Evolutionary conservation across 2,888 invertebrate genomes (phyloP).

Genomic region (Anthophora plumipes): DNA sequence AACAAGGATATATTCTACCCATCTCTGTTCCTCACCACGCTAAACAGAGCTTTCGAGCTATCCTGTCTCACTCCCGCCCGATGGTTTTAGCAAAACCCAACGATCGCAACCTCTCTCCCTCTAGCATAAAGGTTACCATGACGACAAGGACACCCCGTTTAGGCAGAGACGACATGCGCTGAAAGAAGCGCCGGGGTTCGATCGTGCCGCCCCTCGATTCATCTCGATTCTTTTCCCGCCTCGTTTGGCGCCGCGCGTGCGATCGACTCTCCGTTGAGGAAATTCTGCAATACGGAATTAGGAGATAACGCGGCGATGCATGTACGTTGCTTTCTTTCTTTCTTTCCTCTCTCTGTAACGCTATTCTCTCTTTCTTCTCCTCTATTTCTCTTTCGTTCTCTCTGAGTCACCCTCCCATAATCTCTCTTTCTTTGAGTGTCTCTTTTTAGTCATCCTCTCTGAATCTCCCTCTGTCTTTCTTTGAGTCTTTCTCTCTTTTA

Average conservation of each 20-base stretch:
- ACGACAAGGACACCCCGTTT: constrained; percentile 77
- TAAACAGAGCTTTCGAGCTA: neutral
- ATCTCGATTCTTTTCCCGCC: constrained; percentile 68
- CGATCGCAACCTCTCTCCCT: constrained; percentile 33
- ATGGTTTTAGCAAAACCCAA: neutral
- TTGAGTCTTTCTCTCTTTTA: too few species aligned
- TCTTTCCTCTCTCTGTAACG: too few species aligned
- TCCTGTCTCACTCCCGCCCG: constrained; percentile 2
- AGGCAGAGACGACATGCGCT: constrained; percentile 72
- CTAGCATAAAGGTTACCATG: constrained; percentile 75
- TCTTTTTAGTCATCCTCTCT: too few species aligned
- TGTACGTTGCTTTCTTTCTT: neutral
- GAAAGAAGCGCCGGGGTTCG: constrained; percentile 70
- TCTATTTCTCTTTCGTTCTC: too few species aligned
- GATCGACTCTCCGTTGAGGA: constrained; percentile 34
- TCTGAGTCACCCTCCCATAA: too few species aligned
- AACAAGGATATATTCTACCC: constrained; percentile 11
- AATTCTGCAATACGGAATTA: constrained; percentile 51
- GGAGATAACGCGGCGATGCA: constrained; percentile 5
- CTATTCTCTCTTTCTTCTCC: too few species aligned
- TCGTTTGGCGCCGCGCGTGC: constrained; percentile 40
- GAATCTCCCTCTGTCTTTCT: too few species aligned
- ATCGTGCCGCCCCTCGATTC: constrained; percentile 69
- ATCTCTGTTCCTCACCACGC: neutral
- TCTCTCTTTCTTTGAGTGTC: too few species aligned